Conservation (phyloP, 2,797 vertebrate species). For the Percopsis omiscomaycus region DNA sequence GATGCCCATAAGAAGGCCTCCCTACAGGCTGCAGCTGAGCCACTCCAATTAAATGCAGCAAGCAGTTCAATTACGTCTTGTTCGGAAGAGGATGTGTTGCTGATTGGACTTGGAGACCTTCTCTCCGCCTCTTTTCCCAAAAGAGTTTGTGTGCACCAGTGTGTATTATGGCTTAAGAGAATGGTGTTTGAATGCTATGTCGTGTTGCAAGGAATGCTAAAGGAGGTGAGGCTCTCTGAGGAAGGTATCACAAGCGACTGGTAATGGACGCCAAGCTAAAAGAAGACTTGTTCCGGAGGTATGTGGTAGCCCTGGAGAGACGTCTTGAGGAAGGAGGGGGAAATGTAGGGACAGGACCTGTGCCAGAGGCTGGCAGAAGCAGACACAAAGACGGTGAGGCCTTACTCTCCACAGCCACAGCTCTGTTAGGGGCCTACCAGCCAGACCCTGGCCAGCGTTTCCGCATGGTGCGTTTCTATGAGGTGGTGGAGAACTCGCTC, state of each 20-base stretch:
- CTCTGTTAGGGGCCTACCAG: constrained; percentile 91
- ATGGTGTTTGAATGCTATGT: constrained; percentile 64
- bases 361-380: constrained; percentile 71
- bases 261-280: constrained; percentile 97
- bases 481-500: constrained; percentile 88
- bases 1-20: constrained; percentile 56
- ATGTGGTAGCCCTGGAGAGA: constrained; percentile 90
- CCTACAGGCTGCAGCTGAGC: constrained; percentile 52
- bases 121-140: constrained; percentile 35
- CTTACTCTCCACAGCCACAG: constrained; percentile 88
- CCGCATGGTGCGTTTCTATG: constrained; percentile 92
- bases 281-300: constrained; percentile 96
- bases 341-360: constrained; percentile 49
- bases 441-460: constrained; percentile 91
- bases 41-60: constrained; percentile 48
- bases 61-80: constrained; percentile 31
- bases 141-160: constrained; percentile 40
- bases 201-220: constrained; percentile 58
- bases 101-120: constrained; percentile 53
- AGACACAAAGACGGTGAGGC: constrained; percentile 83
- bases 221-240: constrained; percentile 59
- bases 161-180: constrained; percentile 59
- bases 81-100: constrained; percentile 53
- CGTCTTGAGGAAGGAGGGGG: constrained; percentile 79
- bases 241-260: constrained; percentile 63